These are phyloP conservation scores for Cotesia typhae DNA, from an alignment of 1,140 invertebrate species.

Conservation along the genomic window DNA sequence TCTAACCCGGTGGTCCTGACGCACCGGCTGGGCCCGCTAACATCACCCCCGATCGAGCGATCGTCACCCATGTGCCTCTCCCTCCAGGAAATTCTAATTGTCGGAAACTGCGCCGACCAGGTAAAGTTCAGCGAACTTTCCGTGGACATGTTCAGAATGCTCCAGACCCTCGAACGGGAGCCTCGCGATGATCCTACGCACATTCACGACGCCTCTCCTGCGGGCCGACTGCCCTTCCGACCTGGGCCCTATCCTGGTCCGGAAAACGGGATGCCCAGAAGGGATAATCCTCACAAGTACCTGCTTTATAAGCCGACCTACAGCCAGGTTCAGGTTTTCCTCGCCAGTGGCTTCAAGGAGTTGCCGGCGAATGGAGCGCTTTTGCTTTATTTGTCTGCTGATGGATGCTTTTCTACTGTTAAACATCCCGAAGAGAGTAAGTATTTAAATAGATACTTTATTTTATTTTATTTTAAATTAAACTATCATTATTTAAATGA, in stretches of 20 bases:
- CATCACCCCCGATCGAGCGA: slow-evolving; percentile 88
- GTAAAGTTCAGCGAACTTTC: slow-evolving; percentile 98
- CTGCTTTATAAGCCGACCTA: slow-evolving; percentile 95
- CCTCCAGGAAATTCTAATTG: slow-evolving; percentile 93
- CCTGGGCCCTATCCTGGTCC: slow-evolving; percentile 68
- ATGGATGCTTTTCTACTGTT: slow-evolving; percentile 87
- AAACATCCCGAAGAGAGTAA: slow-evolving; percentile 92
- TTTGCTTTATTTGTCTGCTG: slow-evolving; percentile 92
- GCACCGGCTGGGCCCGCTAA: slow-evolving; percentile 85
- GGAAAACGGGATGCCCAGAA: slow-evolving; percentile 78
- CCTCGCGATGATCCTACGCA: slow-evolving; percentile 85
- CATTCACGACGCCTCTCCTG: slow-evolving; percentile 87
- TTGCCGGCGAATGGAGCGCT: slow-evolving; percentile 90
- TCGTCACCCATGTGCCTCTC: slow-evolving; percentile 85
- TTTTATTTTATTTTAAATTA: too few species aligned
- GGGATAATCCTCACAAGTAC: slow-evolving; percentile 97
- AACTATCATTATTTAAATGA: too few species aligned
- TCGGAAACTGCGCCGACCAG: slow-evolving; percentile 93
- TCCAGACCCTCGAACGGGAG: slow-evolving; percentile 93
- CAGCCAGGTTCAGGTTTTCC: slow-evolving; percentile 91
- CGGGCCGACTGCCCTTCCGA: slow-evolving; percentile 76
- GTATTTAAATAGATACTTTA: slow-evolving; percentile 50
- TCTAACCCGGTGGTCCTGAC: slow-evolving; percentile 83
- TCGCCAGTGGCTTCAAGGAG: slow-evolving; percentile 94
- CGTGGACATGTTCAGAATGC: slow-evolving; percentile 98